Conservation (phyloP, 2,888 invertebrate genomes). For the Calameuta pallipes region DNA sequence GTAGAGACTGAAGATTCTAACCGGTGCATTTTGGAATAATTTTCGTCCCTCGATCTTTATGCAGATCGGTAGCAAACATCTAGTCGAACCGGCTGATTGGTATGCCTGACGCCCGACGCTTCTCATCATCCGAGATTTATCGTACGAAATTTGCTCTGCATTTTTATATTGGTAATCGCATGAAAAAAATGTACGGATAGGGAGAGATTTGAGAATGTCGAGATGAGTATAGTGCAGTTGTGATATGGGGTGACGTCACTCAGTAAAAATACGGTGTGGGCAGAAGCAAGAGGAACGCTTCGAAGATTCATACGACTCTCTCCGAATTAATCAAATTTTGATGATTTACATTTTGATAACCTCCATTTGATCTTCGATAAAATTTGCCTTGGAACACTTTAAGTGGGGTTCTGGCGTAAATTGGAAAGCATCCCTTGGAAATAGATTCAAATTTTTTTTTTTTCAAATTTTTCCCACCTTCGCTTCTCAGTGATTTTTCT, state of each 20-base stretch:
- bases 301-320: neutral
- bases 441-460: neutral
- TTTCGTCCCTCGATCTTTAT: slow-evolving; percentile 55
- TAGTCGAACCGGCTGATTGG: slow-evolving; percentile 58
- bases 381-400: neutral
- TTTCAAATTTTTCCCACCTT: neutral
- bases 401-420: neutral
- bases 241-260: neutral
- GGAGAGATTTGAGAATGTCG: neutral
- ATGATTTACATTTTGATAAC: neutral
- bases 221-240: neutral
- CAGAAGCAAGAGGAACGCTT: neutral
- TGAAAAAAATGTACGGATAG: slow-evolving; percentile 4
- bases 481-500: neutral
- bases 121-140: slow-evolving; percentile 58
- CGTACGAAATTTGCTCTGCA: slow-evolving; percentile 52
- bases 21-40: slow-evolving; percentile 46
- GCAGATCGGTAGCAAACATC: slow-evolving; percentile 59
- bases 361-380: neutral
- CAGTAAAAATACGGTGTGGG: neutral
- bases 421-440: neutral
- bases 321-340: neutral
- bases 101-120: slow-evolving; percentile 46
- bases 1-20: slow-evolving; percentile 5
- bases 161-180: slow-evolving; percentile 57